Evolutionary conservation across 2,888 invertebrate genomes (phyloP).

Genomic region (Eristalinus aeneus): DNA sequence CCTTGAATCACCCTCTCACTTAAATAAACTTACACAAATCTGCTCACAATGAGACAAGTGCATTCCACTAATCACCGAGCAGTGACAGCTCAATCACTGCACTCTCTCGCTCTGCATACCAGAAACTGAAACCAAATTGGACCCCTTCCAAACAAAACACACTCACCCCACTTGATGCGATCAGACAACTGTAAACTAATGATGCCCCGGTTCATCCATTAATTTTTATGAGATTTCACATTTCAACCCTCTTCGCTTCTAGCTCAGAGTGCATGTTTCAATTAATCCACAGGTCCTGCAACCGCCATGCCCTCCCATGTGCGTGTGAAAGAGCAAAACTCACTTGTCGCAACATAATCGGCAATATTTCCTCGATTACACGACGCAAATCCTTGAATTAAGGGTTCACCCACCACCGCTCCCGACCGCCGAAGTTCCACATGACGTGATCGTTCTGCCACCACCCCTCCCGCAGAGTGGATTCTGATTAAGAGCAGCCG

Average conservation of each 20-base stretch:
- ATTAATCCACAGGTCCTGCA: constrained; percentile 65
- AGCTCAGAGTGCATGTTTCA: constrained; percentile 53
- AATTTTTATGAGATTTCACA: constrained; percentile 72
- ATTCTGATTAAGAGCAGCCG: background rate
- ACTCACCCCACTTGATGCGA: constrained; percentile 56
- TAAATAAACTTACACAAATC: background rate
- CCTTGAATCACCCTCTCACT: background rate
- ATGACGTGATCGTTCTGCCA: constrained; percentile 21
- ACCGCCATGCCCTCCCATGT: constrained; percentile 22
- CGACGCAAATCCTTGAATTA: constrained; percentile 66
- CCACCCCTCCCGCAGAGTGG: background rate
- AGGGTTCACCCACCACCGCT: constrained; percentile 44
- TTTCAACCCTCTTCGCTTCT: constrained; percentile 63
- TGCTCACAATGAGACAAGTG: background rate
- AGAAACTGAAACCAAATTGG: background rate
- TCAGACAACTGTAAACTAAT: constrained; percentile 79
- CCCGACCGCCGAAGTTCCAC: constrained; percentile 6
- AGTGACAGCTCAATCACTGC: constrained; percentile 63
- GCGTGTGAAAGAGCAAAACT: constrained; percentile 72
- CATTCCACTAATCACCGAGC: constrained; percentile 35
- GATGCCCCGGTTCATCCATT: constrained; percentile 72
- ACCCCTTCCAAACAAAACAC: constrained; percentile 37
- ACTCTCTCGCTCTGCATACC: background rate
- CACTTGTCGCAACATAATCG: constrained; percentile 79
- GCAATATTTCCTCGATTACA: constrained; percentile 78